Conservation (phyloP, 2,113 vertebrate genomes). For the Ceyx cyanopectus region DNA sequence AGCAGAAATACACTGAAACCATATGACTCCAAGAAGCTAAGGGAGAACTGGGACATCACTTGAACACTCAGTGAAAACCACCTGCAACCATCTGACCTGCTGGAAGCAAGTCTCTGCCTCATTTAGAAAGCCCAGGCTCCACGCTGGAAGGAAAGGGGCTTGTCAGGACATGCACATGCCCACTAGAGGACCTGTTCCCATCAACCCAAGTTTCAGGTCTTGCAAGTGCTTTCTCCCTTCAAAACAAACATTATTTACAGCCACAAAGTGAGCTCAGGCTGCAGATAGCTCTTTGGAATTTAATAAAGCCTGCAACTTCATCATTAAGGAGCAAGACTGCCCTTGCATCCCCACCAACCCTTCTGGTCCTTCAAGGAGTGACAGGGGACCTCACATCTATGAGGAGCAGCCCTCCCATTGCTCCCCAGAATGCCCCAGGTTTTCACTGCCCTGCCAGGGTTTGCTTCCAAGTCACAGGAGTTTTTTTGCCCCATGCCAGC, state of each 20-base stretch:
- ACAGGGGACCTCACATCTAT: accelerated
- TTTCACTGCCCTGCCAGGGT: not conserved
- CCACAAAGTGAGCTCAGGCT: not conserved
- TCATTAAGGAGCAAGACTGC: accelerated
- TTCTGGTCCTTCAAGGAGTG: not conserved
- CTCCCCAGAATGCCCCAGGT: not conserved
- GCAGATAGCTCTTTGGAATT: not conserved
- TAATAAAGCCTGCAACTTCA: not conserved
- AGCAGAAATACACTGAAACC: not conserved
- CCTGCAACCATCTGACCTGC: not conserved
- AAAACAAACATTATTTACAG: not conserved
- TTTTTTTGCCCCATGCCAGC: not conserved
- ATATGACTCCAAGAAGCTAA: not conserved
- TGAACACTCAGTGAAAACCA: not conserved
- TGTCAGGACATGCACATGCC: not conserved
- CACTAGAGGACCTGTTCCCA: not conserved
- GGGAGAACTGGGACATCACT: not conserved
- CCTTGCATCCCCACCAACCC: not conserved
- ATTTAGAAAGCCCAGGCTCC: not conserved
- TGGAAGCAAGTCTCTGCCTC: accelerated
- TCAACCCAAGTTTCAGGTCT: not conserved
- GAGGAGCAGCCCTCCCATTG: not conserved
- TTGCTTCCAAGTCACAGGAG: not conserved
- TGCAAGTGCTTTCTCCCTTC: not conserved
- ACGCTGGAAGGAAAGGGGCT: not conserved